phyloP scores from a whole-genome alignment of 2,797 vertebrate species.

The Stomatorhinus walkeri region DNA sequence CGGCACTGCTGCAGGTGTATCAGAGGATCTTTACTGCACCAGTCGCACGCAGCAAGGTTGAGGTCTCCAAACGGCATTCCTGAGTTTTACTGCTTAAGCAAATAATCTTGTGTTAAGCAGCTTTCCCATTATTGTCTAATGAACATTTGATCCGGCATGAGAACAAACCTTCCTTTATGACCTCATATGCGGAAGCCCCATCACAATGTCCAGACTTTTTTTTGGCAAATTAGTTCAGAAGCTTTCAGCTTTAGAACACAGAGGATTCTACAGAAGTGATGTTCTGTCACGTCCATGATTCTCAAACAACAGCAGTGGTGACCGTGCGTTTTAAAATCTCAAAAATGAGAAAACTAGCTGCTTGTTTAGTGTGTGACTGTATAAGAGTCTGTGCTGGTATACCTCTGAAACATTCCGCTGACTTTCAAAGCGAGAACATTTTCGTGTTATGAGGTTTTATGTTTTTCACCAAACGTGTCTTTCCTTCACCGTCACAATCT shows the following conservation, averaged over 20 bases:
- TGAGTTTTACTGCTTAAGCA: conserved; percentile 12
- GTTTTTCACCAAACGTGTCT: not conserved
- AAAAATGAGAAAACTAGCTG: not conserved
- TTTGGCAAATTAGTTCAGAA: not conserved
- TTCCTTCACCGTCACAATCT: not conserved
- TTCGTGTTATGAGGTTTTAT: not conserved
- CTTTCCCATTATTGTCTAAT: conserved; percentile 25
- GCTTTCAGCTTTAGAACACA: not conserved
- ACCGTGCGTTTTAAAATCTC: not conserved
- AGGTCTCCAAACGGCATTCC: not conserved
- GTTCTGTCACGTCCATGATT: not conserved
- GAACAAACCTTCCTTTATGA: conserved; percentile 11
- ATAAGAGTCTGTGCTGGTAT: not conserved
- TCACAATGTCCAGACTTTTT: conserved; percentile 12
- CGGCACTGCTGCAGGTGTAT: not conserved
- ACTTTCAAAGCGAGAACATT: not conserved
- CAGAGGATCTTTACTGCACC: not conserved
- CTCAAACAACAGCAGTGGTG: not conserved
- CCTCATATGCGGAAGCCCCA: conserved; percentile 6
- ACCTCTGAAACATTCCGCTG: not conserved
- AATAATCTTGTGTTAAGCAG: conserved; percentile 21
- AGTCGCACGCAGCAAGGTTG: not conserved
- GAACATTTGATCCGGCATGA: conserved; percentile 2
- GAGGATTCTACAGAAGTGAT: not conserved
- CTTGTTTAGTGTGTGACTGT: not conserved